Conservation (phyloP, 1,140 invertebrate genomes). For the Bathynomus jamesi region DNA sequence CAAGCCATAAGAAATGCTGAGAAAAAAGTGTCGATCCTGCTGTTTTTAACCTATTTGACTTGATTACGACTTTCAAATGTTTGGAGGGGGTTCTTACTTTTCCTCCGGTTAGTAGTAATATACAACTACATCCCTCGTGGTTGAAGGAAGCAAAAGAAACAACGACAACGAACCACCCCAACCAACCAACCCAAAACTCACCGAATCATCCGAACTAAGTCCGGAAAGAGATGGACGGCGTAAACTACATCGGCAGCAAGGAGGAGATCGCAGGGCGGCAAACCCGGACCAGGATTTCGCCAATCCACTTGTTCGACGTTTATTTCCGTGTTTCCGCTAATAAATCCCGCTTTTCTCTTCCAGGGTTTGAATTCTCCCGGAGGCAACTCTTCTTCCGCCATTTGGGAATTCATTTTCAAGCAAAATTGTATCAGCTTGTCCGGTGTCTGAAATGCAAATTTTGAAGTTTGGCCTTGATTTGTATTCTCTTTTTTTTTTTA, state of each 20-base stretch:
- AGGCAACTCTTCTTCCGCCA: background rate
- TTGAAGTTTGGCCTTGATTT: no score
- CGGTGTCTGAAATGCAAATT: background rate
- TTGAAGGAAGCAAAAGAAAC: no score
- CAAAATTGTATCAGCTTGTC: background rate
- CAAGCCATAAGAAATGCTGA: no score
- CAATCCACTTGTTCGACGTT: slow-evolving; percentile 31
- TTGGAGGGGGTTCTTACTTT: no score
- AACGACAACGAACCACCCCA: background rate
- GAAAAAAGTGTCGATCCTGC: no score
- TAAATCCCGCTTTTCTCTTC: background rate
- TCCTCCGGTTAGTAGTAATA: no score
- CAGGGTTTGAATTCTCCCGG: background rate
- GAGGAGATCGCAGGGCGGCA: slow-evolving; percentile 22
- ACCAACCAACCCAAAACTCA: slow-evolving; percentile 13
- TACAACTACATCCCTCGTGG: no score
- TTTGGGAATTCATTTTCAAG: background rate
- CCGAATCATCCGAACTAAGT: slow-evolving; percentile 21
- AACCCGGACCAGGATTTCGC: slow-evolving; percentile 2
- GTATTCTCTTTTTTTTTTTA: no score
- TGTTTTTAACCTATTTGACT: no score
- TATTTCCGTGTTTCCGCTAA: background rate
- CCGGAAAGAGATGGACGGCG: slow-evolving; percentile 16
- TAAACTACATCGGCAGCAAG: slow-evolving; percentile 32
- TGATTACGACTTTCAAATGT: no score